Percentiles rank a stretch among this genome's conserved stretches.
Conservation (phyloP, 2,113 vertebrate species). For the Amazona guildingii region DNA sequence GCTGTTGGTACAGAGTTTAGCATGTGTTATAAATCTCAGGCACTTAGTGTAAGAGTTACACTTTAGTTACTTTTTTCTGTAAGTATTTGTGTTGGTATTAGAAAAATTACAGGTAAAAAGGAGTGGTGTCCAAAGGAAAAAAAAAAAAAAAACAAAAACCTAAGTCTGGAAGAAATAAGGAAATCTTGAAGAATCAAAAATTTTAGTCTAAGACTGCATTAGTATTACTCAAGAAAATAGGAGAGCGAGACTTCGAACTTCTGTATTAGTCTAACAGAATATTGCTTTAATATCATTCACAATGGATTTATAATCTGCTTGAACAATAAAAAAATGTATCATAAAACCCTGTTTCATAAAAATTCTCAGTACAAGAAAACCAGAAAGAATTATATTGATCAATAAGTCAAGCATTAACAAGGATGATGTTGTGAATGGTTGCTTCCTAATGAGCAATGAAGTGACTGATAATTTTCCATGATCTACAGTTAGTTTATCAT, state of each 20-base stretch:
- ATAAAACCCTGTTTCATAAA: not conserved
- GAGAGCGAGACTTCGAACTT: not conserved
- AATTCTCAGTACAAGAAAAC: not conserved
- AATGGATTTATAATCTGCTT: not conserved
- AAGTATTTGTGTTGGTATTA: not conserved
- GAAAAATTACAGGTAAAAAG: not conserved
- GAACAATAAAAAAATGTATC: not conserved
- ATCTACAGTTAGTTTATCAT: not conserved
- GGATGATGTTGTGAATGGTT: not conserved
- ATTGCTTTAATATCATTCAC: not conserved
- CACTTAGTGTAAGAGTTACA: not conserved
- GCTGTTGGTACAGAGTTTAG: not conserved
- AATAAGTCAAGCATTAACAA: not conserved
- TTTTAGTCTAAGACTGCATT: not conserved
- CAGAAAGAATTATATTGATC: not conserved
- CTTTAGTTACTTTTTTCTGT: not conserved
- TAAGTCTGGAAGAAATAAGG: not conserved
- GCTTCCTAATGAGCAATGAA: not conserved
- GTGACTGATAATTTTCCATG: not conserved
- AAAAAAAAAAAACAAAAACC: not conserved
- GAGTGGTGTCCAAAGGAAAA: not conserved
- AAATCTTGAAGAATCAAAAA: not conserved
- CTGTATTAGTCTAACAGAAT: not conserved
- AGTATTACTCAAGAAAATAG: not conserved
- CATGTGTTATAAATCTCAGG: not conserved